Evolutionary conservation across 2,888 invertebrate genomes (phyloP), one percentile per base, ranked within the genome.

Genomic region (Drosophila recens): DNA sequence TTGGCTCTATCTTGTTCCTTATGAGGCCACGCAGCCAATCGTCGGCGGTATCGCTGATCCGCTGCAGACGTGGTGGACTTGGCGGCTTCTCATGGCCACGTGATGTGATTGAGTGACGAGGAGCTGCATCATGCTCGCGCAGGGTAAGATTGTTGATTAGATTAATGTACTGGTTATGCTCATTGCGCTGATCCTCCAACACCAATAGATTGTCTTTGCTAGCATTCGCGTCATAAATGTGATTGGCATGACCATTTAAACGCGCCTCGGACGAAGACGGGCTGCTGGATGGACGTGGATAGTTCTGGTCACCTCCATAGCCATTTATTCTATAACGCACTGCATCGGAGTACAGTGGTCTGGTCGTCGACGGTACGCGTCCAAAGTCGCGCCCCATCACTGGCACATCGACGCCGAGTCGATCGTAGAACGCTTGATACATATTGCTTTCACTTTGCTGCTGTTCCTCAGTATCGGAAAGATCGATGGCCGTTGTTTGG

Each of bases 391-490:
- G 45, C 1, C 36, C 4, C 11, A 15, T 4, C 2, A 54, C n/a
- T 11, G 59, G 43, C 4, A 42, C 23, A 17, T 11, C 51, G 0
- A 46, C 8, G 13, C 38, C 63, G 0, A 77, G 52, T 3, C 80
- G 79, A 67, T 77, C 75, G 0, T 63, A 61, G 58, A 77, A 79
- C 15, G 67, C 45, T 33, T 72, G 72, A 54, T 78, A 80, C 15
- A 72, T 49, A 9, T 64, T 68, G 33, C 72, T 66, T 8, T 72
- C 72, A 38, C 61, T 80, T 3, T 65, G 45, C 11, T 49, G 49
- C 49, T 52, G 52, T 48, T 91, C 91, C 8, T 92, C 92, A 13
- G 91, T 90, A 65, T 93, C 93, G 4, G 92, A 92, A 27, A 91
- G 87, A 67, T 93, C 92, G 23, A 91, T 69, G 17, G 53, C 74